Evolutionary conservation across 2,113 vertebrate genomes (phyloP).

Genomic region (Tragelaphus scriptus): DNA sequence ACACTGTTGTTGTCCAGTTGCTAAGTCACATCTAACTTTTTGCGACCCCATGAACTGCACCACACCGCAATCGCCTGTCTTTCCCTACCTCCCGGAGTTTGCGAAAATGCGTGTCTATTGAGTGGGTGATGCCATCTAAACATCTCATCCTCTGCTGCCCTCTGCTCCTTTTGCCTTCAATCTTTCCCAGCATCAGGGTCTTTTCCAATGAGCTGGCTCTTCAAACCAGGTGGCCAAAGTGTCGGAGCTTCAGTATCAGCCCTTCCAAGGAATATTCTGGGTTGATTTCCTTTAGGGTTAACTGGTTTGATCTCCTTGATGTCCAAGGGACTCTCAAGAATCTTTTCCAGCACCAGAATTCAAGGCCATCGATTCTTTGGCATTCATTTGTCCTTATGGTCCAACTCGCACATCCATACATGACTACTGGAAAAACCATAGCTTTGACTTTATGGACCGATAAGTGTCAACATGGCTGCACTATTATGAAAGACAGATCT

Average conservation of each 20-base stretch:
- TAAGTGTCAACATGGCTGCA: background rate
- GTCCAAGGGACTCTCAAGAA: background rate
- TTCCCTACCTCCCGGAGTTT: background rate
- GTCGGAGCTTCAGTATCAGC: background rate
- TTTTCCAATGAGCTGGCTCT: background rate
- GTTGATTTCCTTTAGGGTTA: background rate
- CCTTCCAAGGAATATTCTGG: background rate
- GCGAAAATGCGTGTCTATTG: background rate
- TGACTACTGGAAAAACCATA: background rate
- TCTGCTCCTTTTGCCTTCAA: background rate
- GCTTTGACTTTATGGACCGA: background rate
- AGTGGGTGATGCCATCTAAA: background rate
- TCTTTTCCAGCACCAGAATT: background rate
- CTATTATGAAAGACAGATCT: background rate
- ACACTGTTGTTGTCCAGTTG: background rate
- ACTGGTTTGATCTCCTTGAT: background rate
- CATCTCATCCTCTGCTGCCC: background rate
- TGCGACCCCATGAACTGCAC: background rate
- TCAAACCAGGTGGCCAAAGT: background rate
- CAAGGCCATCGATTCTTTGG: background rate
- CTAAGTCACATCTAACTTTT: background rate
- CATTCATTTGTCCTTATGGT: background rate
- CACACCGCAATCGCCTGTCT: fast-evolving
- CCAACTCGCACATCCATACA: background rate
- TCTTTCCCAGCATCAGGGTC: background rate